Percentiles rank a stretch among this genome's conserved stretches.
Evolutionary conservation across 1,140 invertebrate genomes (phyloP).

Genomic region (Plectus sambesii): DNA sequence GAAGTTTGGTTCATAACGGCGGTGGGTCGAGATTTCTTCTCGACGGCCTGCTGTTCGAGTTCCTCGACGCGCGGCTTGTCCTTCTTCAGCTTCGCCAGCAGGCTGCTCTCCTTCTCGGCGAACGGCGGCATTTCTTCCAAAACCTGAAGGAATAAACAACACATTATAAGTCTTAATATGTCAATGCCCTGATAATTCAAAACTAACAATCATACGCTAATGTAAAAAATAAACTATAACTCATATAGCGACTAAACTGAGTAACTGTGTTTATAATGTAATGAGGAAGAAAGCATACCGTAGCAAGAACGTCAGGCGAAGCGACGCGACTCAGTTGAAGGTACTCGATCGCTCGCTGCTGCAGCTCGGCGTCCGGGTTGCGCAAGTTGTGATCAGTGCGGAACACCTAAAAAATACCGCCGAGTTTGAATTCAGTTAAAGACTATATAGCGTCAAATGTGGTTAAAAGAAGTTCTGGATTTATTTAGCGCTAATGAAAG

Average conservation of each 20-base stretch:
- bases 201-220: too few species aligned
- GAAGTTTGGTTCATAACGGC: constrained; percentile 37
- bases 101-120: constrained; percentile 93
- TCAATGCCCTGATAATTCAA: too few species aligned
- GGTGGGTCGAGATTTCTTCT: constrained; percentile 38
- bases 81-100: constrained; percentile 82
- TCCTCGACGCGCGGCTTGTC: constrained; percentile 62
- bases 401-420: constrained; percentile 55
- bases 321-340: constrained; percentile 88
- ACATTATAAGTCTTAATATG: background rate
- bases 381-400: constrained; percentile 86
- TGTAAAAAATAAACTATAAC: constrained; percentile 8
- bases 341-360: constrained; percentile 96
- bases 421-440: constrained; percentile 11
- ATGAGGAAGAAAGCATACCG: constrained; percentile 52
- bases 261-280: constrained; percentile 6
- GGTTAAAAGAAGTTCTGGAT: too few species aligned
- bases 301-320: constrained; percentile 75
- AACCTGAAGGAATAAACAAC: constrained; percentile 56
- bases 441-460: too few species aligned
- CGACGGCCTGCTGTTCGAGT: constrained; percentile 37
- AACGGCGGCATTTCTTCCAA: constrained; percentile 99
- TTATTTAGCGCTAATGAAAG: too few species aligned
- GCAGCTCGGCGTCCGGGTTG: constrained; percentile 92
- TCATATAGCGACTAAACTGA: too few species aligned